A percentile compares a stretch with the other conserved stretches of the same genome.
phyloP scores from a whole-genome alignment of 2,797 vertebrate genomes.

The Oreortyx pictus region DNA sequence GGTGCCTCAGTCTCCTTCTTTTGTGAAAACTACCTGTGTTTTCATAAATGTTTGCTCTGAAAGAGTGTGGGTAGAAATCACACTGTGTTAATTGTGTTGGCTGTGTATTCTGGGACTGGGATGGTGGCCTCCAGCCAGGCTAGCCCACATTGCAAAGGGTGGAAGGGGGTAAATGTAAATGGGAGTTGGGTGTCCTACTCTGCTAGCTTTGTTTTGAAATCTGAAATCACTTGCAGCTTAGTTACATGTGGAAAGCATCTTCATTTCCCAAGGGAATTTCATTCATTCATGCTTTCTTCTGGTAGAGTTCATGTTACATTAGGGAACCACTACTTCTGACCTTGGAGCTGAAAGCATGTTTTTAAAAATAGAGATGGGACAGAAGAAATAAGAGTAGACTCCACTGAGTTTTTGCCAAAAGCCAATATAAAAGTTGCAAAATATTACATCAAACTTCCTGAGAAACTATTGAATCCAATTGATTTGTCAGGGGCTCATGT shows the following conservation, averaged over 20 bases:
- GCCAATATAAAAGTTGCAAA: background rate
- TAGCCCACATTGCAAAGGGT: background rate
- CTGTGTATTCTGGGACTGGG: background rate
- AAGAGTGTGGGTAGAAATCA: background rate
- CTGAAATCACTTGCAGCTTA: background rate
- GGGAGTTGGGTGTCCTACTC: background rate
- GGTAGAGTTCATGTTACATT: constrained; percentile 12
- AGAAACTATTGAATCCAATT: background rate
- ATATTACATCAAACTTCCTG: background rate
- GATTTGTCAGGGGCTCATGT: background rate
- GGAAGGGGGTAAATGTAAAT: background rate
- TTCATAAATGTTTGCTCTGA: constrained; percentile 21
- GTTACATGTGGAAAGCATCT: background rate
- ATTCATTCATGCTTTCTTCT: constrained; percentile 39
- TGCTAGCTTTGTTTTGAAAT: background rate
- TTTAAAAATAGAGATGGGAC: constrained; percentile 26
- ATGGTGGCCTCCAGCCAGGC: background rate
- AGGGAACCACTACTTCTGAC: constrained; percentile 1
- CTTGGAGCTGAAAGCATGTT: constrained; percentile 4
- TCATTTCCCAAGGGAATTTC: constrained; percentile 11
- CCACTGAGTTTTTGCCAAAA: background rate
- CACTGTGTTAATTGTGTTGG: background rate
- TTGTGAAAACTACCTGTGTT: background rate
- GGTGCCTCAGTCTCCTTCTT: constrained; percentile 8
- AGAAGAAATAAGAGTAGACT: constrained; percentile 14